A percentile compares a stretch with the other conserved stretches of the same genome.
Conservation (phyloP, 2,888 invertebrate species). For the Ormyrus rosae region DNA sequence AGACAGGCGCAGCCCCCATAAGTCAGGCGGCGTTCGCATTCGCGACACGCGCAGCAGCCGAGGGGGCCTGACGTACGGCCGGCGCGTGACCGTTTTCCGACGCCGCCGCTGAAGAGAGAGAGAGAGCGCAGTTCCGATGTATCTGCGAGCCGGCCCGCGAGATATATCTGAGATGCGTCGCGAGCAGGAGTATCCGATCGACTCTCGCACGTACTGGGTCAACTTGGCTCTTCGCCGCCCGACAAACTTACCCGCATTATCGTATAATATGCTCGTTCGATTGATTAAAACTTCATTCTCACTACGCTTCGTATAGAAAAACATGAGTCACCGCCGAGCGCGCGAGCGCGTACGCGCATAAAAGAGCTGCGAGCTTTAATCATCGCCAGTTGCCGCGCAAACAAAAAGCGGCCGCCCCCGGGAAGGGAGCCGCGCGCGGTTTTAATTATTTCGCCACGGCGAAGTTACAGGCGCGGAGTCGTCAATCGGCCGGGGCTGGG, state of each 20-base stretch:
- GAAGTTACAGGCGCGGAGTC: background rate
- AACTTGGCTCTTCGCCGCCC: background rate
- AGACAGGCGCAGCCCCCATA: conserved; percentile 51
- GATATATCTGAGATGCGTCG: conserved; percentile 50
- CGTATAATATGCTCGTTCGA: too few relatives aligned
- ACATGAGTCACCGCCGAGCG: too few relatives aligned
- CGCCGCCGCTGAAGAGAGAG: background rate
- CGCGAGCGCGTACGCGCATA: too few relatives aligned
- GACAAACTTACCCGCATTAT: too few relatives aligned
- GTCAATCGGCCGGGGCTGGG: conserved; percentile 16
- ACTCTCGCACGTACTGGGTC: conserved; percentile 31
- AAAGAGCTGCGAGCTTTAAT: too few relatives aligned
- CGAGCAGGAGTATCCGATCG: conserved; percentile 21
- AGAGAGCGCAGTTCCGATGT: conserved; percentile 1
- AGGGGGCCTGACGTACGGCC: conserved; percentile 62
- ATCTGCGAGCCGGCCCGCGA: conserved; percentile 12
- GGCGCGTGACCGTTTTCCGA: conserved; percentile 70
- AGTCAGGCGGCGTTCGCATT: conserved; percentile 60
- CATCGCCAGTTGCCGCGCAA: too few relatives aligned
- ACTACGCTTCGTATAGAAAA: too few relatives aligned
- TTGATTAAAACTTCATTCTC: too few relatives aligned
- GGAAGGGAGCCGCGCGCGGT: too few relatives aligned
- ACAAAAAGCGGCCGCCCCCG: too few relatives aligned
- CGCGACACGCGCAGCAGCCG: conserved; percentile 65
- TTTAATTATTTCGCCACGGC: too few relatives aligned